Percentiles rank a stretch among this genome's conserved stretches.
phyloP scores from a whole-genome alignment of 1,140 invertebrate species.

The Orussus abietinus region DNA sequence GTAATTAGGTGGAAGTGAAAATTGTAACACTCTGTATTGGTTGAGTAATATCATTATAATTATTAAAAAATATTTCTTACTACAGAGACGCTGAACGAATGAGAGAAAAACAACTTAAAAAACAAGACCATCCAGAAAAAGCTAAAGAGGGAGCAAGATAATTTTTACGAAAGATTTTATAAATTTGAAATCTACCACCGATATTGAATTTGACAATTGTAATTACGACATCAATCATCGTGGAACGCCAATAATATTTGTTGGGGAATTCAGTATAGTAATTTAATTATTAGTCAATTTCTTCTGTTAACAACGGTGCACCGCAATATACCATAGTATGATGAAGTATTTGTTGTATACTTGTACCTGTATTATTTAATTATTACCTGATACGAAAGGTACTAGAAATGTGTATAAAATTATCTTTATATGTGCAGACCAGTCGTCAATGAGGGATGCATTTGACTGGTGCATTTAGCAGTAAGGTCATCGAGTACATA shows the following conservation, averaged over 20 bases:
- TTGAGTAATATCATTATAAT: constrained; percentile 4
- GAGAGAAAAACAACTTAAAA: constrained; percentile 58
- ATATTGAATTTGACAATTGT: too few relatives aligned
- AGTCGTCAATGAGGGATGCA: constrained; percentile 23
- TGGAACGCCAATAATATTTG: too few relatives aligned
- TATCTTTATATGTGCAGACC: constrained; percentile 17
- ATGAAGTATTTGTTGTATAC: too few relatives aligned
- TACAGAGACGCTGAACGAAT: constrained; percentile 61
- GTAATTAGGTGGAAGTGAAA: too few relatives aligned
- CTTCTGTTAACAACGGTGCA: too few relatives aligned
- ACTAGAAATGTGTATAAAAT: constrained; percentile 30
- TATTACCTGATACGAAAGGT: constrained; percentile 2
- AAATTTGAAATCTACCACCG: too few relatives aligned
- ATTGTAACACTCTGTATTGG: too few relatives aligned
- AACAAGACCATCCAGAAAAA: constrained; percentile 28
- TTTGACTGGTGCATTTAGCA: constrained; percentile 32
- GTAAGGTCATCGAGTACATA: constrained; percentile 32
- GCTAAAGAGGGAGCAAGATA: constrained; percentile 32
- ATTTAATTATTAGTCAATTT: too few relatives aligned
- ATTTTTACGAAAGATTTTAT: constrained; percentile 17
- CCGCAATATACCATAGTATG: too few relatives aligned
- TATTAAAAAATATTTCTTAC: constrained; percentile 19
- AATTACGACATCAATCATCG: too few relatives aligned
- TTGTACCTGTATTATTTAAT: background rate
- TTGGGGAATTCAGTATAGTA: too few relatives aligned